Percentiles rank a stretch among this genome's conserved stretches.
These are phyloP conservation scores for Ichneumon xanthorius DNA, from an alignment of 2,888 invertebrate species.

Conservation along the genomic window DNA sequence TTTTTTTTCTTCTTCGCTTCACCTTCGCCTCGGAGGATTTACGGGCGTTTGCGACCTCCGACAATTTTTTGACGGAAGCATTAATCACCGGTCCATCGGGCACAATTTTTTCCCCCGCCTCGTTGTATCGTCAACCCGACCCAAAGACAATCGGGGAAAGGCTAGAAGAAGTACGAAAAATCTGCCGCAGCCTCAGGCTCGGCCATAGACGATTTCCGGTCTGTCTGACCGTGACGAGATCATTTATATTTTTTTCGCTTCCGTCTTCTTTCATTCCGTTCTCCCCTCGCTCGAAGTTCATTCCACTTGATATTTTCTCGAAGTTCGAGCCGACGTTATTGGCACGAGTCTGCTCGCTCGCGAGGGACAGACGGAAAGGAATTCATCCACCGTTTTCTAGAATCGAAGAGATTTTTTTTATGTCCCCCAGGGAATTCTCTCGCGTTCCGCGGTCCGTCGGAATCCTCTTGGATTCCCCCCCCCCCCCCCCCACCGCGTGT, in stretches of 20 bases:
- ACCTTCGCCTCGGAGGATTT: constrained; percentile 47
- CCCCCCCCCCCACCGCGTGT: not conserved
- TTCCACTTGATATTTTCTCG: not conserved
- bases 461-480: not conserved
- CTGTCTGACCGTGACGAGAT: constrained; percentile 73
- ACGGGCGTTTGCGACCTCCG: constrained; percentile 65
- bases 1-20: constrained; percentile 38
- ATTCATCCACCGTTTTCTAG: not conserved
- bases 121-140: constrained; percentile 53
- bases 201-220: constrained; percentile 72
- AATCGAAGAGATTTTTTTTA: constrained; percentile 25
- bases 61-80: constrained; percentile 70
- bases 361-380: not conserved
- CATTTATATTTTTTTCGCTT: constrained; percentile 52
- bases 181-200: constrained; percentile 67
- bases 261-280: constrained; percentile 42
- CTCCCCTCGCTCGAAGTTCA: constrained; percentile 30
- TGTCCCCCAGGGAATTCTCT: constrained; percentile 19
- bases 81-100: constrained; percentile 68
- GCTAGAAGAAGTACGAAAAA: constrained; percentile 43
- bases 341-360: not conserved
- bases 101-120: constrained; percentile 41
- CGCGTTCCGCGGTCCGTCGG: constrained; percentile 27
- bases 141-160: constrained; percentile 42
- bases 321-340: constrained; percentile 6